A percentile compares a stretch with the other conserved stretches of the same genome.
These are phyloP conservation scores for Butorides virescens DNA, from an alignment of 2,113 vertebrate species.

Conservation along the genomic window DNA sequence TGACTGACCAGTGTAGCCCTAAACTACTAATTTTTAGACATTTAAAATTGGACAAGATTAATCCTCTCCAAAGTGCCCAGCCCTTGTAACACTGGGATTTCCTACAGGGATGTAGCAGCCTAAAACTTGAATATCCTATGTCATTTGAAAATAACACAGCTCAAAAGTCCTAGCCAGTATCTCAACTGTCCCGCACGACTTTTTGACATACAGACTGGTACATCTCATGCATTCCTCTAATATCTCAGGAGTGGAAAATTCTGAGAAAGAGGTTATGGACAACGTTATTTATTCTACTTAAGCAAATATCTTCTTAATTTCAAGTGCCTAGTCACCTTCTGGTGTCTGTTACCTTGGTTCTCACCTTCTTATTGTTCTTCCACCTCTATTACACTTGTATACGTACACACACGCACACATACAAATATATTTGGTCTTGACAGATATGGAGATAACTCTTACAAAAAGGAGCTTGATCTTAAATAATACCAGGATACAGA, in stretches of 20 bases:
- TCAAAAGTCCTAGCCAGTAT: background rate
- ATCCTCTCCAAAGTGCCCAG: background rate
- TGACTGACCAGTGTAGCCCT: background rate
- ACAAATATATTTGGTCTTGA: background rate
- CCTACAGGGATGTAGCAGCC: background rate
- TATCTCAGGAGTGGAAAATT: background rate
- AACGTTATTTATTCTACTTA: background rate
- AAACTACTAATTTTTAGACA: background rate
- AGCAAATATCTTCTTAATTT: background rate
- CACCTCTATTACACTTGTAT: fast-evolving
- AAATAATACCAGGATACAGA: background rate
- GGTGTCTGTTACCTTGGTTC: background rate
- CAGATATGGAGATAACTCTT: background rate
- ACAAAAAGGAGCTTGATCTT: background rate
- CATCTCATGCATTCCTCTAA: background rate
- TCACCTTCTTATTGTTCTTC: background rate
- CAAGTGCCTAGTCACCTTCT: background rate
- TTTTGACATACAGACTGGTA: background rate
- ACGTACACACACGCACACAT: background rate
- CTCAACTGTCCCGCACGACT: background rate
- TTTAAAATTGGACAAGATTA: background rate
- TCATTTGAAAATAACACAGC: background rate
- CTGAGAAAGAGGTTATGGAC: background rate
- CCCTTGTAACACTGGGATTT: background rate
- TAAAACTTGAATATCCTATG: background rate